Percentiles rank a stretch among this genome's conserved stretches.
Conservation (phyloP, 2,888 invertebrate species). For the Cryptocephalus moraei region DNA sequence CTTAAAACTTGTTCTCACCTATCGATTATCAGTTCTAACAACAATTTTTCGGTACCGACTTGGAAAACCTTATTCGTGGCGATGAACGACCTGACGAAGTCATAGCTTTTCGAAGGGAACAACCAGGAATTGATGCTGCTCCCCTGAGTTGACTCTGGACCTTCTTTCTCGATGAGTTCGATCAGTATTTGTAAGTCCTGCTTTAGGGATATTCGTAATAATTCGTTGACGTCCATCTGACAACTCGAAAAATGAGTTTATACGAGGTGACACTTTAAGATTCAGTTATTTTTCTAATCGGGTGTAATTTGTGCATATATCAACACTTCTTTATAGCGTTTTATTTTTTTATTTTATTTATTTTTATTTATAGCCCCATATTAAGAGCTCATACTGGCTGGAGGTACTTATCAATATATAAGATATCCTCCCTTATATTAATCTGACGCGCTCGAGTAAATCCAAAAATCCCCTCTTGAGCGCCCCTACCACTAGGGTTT, state of each 20-base stretch:
- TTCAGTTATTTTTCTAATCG: too few species aligned
- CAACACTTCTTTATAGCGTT: too few species aligned
- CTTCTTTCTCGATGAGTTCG: constrained; percentile 9
- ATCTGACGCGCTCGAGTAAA: too few species aligned
- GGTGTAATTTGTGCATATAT: too few species aligned
- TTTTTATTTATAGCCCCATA: too few species aligned
- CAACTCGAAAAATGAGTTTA: background rate
- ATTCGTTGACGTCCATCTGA: constrained; percentile 13
- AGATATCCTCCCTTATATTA: too few species aligned
- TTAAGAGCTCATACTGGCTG: too few species aligned
- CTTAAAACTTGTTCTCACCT: background rate
- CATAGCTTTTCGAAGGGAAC: constrained; percentile 16
- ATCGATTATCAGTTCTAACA: constrained; percentile 16
- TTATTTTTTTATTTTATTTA: too few species aligned
- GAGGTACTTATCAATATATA: too few species aligned
- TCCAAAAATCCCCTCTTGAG: too few species aligned
- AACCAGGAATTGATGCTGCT: constrained; percentile 16
- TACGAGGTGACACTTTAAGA: too few species aligned
- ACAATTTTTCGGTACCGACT: constrained; percentile 7
- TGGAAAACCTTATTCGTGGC: constrained; percentile 6
- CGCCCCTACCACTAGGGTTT: too few species aligned
- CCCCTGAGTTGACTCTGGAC: background rate
- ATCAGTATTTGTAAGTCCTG: constrained; percentile 15
- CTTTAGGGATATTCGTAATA: constrained; percentile 15
- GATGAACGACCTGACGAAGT: constrained; percentile 11